These are phyloP conservation scores for Trogon surrucura DNA, from an alignment of 2,113 vertebrate genomes.

Conservation along the genomic window DNA sequence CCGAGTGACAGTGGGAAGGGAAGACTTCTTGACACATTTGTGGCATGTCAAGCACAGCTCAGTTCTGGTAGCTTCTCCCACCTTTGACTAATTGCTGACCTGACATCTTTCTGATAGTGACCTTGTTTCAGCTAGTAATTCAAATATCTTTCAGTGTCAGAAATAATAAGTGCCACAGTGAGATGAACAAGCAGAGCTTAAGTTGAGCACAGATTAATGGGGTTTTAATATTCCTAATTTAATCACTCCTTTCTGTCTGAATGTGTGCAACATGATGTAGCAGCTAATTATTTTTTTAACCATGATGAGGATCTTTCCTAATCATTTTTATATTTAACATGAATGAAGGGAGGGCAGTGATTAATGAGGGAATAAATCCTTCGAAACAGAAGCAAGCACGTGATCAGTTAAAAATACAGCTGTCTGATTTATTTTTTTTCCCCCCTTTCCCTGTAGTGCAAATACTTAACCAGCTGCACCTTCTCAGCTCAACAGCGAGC, in stretches of 20 bases:
- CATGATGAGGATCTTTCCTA: conserved; percentile 87
- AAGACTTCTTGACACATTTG: background rate
- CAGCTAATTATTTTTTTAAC: conserved; percentile 95
- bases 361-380: conserved; percentile 89
- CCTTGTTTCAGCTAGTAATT: conserved; percentile 77
- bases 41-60: conserved; percentile 41
- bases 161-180: conserved; percentile 74
- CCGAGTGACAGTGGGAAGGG: background rate
- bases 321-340: conserved; percentile 85
- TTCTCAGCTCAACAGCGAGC: background rate
- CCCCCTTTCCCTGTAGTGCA: background rate
- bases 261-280: conserved; percentile 84
- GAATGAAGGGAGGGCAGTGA: conserved; percentile 84
- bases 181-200: conserved; percentile 81
- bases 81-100: conserved; percentile 79
- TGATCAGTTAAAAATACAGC: conserved; percentile 70
- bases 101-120: conserved; percentile 76
- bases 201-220: conserved; percentile 90
- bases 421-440: background rate
- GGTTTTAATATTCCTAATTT: conserved; percentile 91
- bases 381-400: conserved; percentile 70
- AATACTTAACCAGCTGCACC: conserved; percentile 49
- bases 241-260: conserved; percentile 89
- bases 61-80: conserved; percentile 52
- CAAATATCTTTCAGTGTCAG: conserved; percentile 78